Evolutionary conservation across 1,140 invertebrate genomes (phyloP).

Genomic region (Theocolax elegans): DNA sequence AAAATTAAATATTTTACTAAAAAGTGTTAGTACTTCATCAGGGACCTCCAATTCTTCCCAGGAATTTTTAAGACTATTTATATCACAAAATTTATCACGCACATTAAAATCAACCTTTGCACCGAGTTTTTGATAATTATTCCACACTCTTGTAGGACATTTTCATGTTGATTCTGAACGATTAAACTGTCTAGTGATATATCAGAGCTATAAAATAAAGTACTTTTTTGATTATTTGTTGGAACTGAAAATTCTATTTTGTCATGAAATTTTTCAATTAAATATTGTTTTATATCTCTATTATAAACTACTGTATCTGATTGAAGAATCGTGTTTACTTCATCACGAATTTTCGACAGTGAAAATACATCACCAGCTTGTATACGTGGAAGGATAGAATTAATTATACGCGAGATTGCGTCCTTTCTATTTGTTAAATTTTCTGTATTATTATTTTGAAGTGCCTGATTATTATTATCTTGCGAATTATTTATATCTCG

Average conservation of each 20-base stretch:
- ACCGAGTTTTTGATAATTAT: background rate
- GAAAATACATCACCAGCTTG: background rate
- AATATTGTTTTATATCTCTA: conserved; percentile 2
- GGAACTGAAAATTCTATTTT: conserved; percentile 4
- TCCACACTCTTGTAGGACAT: background rate
- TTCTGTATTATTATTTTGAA: background rate
- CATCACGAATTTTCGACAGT: background rate
- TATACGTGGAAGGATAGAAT: background rate
- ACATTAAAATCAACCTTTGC: conserved; percentile 3
- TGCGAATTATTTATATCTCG: background rate
- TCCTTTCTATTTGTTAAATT: background rate
- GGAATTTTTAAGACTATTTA: background rate
- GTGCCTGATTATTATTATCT: background rate
- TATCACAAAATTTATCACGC: background rate
- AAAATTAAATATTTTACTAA: background rate
- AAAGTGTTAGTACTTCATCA: background rate
- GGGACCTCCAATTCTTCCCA: background rate
- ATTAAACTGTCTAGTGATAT: background rate
- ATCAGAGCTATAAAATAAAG: background rate
- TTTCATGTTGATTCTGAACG: background rate
- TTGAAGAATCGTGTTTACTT: background rate
- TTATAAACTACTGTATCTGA: background rate
- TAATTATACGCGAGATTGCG: background rate
- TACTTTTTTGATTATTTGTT: background rate
- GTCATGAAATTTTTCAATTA: background rate